These are phyloP conservation scores for Ostrea denselamellosa DNA, from an alignment of 1,140 invertebrate species.

Conservation along the genomic window DNA sequence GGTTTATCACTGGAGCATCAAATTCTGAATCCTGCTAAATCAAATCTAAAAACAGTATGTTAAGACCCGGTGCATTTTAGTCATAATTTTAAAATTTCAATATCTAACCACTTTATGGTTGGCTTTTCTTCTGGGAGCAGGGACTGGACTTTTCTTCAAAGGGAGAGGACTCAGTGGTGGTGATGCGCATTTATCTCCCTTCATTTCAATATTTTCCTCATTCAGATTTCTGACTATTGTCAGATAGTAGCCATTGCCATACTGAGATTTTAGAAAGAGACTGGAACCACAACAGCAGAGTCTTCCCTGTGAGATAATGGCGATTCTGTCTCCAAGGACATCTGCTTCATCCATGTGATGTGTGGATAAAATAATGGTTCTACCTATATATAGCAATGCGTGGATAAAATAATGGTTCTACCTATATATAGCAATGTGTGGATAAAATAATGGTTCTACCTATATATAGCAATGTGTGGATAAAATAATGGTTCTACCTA, in stretches of 20 bases:
- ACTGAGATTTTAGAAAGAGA: slow-evolving; percentile 83
- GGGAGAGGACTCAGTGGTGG: slow-evolving; percentile 4
- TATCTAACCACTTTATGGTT: neutral
- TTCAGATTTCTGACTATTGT: slow-evolving; percentile 77
- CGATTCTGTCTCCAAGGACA: slow-evolving; percentile 85
- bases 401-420: too few species aligned
- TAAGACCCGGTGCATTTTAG: too few species aligned
- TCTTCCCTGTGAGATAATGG: slow-evolving; percentile 84
- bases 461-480: too few species aligned
- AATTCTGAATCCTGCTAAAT: too few species aligned
- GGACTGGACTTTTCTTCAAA: slow-evolving; percentile 6
- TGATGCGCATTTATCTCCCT: slow-evolving; percentile 14
- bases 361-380: slow-evolving; percentile 86
- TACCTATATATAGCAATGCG: slow-evolving; percentile 70
- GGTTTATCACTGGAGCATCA: too few species aligned
- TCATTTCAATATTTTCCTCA: slow-evolving; percentile 40
- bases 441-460: too few species aligned
- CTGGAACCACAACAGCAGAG: slow-evolving; percentile 84
- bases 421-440: too few species aligned
- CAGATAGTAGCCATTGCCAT: slow-evolving; percentile 81
- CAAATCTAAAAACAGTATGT: too few species aligned
- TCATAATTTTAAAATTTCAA: neutral
- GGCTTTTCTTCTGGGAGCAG: neutral
- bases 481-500: too few species aligned
- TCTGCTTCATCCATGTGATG: slow-evolving; percentile 86